Evolutionary conservation across 2,888 invertebrate species (phyloP).

Genomic region (Caenorhabditis wallacei): DNA sequence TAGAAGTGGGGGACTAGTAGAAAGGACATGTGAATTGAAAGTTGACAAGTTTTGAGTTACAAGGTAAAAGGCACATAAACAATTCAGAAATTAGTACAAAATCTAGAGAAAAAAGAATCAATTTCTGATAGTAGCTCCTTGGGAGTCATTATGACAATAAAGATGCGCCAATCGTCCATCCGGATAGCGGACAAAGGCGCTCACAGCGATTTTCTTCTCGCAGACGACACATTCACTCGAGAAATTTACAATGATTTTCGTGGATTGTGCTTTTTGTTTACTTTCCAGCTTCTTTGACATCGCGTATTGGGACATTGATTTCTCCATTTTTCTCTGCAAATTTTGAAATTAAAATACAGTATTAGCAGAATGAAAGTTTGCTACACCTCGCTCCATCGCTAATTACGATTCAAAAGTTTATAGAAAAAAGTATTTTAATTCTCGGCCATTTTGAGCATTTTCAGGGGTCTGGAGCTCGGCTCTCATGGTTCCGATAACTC

Average conservation of each 20-base stretch:
- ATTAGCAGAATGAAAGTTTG: too few relatives aligned
- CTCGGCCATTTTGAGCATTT: too few relatives aligned
- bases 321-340: slow-evolving; percentile 70
- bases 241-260: slow-evolving; percentile 91
- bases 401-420: too few relatives aligned
- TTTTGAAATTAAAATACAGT: too few relatives aligned
- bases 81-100: background rate
- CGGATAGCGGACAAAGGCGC: slow-evolving; percentile 93
- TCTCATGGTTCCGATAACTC: too few relatives aligned
- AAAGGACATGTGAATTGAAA: slow-evolving; percentile 3
- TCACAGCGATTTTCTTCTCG: slow-evolving; percentile 94
- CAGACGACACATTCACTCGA: slow-evolving; percentile 93
- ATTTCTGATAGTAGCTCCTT: slow-evolving; percentile 24
- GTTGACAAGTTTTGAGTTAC: slow-evolving; percentile 15
- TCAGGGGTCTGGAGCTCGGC: too few relatives aligned
- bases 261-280: slow-evolving; percentile 89
- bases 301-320: slow-evolving; percentile 70
- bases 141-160: slow-evolving; percentile 87
- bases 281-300: slow-evolving; percentile 89
- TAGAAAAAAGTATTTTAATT: too few relatives aligned
- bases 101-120: background rate
- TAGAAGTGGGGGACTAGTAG: slow-evolving; percentile 12
- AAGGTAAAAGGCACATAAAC: slow-evolving; percentile 39
- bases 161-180: slow-evolving; percentile 95
- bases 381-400: too few relatives aligned